Percentiles rank a stretch among this genome's conserved stretches.
These are phyloP conservation scores for Cardiocondyla obscurior DNA, from an alignment of 1,140 invertebrate genomes.

Conservation along the genomic window DNA sequence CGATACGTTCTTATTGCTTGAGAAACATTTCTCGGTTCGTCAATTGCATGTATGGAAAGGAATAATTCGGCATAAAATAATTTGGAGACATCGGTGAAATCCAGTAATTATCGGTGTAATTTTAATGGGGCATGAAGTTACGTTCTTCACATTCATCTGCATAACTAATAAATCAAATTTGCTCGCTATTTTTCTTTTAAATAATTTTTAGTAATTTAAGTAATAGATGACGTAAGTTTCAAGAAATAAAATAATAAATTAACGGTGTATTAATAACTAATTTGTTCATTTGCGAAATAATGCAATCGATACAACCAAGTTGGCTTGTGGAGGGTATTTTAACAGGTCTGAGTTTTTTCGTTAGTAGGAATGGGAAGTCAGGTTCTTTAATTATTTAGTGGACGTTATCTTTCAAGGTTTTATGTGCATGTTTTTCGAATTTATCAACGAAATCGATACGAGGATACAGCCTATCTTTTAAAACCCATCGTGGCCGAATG, in stretches of 20 bases:
- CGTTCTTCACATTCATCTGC: neutral
- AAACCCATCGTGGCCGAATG: neutral
- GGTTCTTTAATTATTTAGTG: neutral
- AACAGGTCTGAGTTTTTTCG: neutral
- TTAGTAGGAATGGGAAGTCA: neutral
- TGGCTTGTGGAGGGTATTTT: neutral
- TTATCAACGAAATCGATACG: neutral
- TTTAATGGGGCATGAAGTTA: neutral
- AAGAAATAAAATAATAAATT: neutral
- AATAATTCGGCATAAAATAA: neutral
- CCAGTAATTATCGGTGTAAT: neutral
- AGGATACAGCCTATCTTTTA: constrained; percentile 7
- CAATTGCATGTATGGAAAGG: neutral
- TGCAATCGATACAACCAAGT: neutral
- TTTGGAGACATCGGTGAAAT: neutral
- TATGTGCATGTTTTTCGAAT: neutral
- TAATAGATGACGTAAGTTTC: neutral
- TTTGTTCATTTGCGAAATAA: no score
- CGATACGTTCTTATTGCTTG: neutral
- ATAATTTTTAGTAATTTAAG: neutral
- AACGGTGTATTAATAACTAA: neutral
- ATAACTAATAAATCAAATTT: neutral
- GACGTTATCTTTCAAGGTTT: neutral
- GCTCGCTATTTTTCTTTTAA: constrained; percentile 6
- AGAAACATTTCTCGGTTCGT: neutral